phyloP scores from a whole-genome alignment of 2,113 vertebrate genomes.

The Typhlomys cinereus region DNA sequence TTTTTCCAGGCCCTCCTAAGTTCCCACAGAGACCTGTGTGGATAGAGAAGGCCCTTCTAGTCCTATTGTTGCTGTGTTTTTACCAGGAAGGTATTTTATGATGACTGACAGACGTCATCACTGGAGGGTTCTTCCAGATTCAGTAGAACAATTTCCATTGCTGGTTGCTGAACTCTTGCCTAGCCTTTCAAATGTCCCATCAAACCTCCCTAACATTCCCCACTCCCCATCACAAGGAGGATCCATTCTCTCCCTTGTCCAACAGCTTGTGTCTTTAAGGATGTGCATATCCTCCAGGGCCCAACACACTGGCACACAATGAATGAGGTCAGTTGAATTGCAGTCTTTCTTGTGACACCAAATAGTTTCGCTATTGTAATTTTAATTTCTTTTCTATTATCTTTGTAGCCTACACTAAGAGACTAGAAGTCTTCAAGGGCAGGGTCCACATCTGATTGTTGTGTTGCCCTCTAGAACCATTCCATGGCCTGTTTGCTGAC shows the following conservation, averaged over 20 bases:
- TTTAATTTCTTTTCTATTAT: background rate
- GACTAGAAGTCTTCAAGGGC: background rate
- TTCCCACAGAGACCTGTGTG: background rate
- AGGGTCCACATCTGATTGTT: background rate
- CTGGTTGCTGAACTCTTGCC: background rate
- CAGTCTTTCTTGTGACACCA: background rate
- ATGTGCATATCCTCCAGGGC: too few species aligned
- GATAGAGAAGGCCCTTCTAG: background rate
- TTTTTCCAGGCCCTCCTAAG: too few species aligned
- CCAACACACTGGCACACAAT: background rate
- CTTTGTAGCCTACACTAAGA: background rate
- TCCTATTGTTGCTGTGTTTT: background rate
- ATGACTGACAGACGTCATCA: background rate
- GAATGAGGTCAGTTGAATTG: background rate
- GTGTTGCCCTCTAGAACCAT: background rate
- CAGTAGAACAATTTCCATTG: background rate
- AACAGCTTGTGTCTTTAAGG: background rate
- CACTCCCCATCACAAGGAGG: background rate
- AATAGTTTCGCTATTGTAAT: background rate
- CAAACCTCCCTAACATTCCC: background rate
- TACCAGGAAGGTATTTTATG: background rate
- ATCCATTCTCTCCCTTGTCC: background rate
- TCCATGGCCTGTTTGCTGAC: background rate
- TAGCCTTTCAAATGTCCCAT: background rate
- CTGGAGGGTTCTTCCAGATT: background rate